A percentile compares a stretch with the other conserved stretches of the same genome.
Conservation (phyloP, 2,113 vertebrate genomes). For the Megalops atlanticus region DNA sequence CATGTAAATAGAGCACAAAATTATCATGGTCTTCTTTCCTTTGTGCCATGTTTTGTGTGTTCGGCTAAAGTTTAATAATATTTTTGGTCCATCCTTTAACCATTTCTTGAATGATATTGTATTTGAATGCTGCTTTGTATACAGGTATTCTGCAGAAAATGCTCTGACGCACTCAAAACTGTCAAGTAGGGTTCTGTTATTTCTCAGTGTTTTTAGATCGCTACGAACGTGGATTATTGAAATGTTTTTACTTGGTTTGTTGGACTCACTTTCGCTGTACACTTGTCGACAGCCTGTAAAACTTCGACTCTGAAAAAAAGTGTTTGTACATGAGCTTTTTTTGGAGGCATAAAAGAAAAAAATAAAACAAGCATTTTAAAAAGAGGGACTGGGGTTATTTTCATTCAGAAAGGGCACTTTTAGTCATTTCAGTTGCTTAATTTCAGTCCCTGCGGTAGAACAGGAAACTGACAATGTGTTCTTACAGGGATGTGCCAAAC, state of each 20-base stretch:
- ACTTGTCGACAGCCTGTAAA: constrained; percentile 61
- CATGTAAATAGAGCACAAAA: constrained; percentile 66
- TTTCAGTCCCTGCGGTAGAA: no score
- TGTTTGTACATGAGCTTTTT: constrained; percentile 60
- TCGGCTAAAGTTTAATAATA: constrained; percentile 54
- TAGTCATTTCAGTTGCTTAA: no score
- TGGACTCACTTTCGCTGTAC: constrained; percentile 53
- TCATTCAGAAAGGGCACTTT: no score
- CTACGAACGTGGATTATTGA: constrained; percentile 50
- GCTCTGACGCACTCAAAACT: constrained; percentile 43
- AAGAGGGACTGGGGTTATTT: no score
- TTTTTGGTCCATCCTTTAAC: constrained; percentile 28
- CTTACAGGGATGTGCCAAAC: no score
- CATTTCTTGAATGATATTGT: constrained; percentile 44
- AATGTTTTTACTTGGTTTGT: constrained; percentile 12
- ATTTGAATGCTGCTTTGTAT: constrained; percentile 55
- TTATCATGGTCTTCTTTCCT: constrained; percentile 58
- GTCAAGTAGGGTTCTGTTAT: constrained; percentile 52
- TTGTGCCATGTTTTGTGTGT: constrained; percentile 54
- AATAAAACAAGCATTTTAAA: constrained; percentile 63
- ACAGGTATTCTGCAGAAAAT: constrained; percentile 54
- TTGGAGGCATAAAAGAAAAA: constrained; percentile 55
- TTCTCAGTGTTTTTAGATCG: constrained; percentile 56
- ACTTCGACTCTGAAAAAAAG: constrained; percentile 60
- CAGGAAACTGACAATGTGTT: no score